Percentiles rank a stretch among this genome's conserved stretches.
These are phyloP conservation scores for Nebria ingens DNA, from an alignment of 1,140 invertebrate species.

Conservation along the genomic window DNA sequence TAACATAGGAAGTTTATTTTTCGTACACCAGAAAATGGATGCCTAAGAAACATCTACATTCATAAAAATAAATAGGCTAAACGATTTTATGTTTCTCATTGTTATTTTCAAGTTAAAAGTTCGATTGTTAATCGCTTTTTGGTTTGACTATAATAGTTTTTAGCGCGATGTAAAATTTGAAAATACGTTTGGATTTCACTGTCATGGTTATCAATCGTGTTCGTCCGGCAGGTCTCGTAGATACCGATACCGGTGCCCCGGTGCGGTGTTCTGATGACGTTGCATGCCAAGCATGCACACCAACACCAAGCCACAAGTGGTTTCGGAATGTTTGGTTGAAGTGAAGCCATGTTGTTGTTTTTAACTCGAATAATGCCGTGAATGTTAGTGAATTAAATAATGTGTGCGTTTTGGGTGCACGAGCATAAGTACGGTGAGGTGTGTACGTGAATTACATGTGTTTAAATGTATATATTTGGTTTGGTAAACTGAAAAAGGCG, in stretches of 20 bases:
- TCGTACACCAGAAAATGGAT: too few species aligned
- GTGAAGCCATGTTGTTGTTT: constrained; percentile 9
- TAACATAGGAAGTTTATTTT: too few species aligned
- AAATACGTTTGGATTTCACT: too few species aligned
- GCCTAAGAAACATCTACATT: too few species aligned
- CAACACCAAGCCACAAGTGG: constrained; percentile 23
- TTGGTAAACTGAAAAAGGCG: background rate
- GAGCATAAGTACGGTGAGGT: background rate
- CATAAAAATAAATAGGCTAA: too few species aligned
- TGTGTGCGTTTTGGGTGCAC: background rate
- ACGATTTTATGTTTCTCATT: too few species aligned
- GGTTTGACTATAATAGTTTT: too few species aligned
- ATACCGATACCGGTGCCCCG: background rate
- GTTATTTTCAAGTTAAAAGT: too few species aligned
- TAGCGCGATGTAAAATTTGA: too few species aligned
- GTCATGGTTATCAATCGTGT: background rate
- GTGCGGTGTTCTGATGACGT: constrained; percentile 12
- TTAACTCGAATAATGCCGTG: background rate
- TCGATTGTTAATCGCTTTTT: too few species aligned
- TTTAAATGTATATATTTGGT: background rate
- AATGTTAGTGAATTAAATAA: constrained; percentile 3
- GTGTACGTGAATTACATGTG: background rate
- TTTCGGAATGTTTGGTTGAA: constrained; percentile 15
- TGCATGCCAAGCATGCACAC: constrained; percentile 20
- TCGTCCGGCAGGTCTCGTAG: background rate